A percentile compares a stretch with the other conserved stretches of the same genome.
These are phyloP conservation scores for Oncorhynchus mykiss DNA, from an alignment of 2,113 vertebrate genomes.

Conservation along the genomic window DNA sequence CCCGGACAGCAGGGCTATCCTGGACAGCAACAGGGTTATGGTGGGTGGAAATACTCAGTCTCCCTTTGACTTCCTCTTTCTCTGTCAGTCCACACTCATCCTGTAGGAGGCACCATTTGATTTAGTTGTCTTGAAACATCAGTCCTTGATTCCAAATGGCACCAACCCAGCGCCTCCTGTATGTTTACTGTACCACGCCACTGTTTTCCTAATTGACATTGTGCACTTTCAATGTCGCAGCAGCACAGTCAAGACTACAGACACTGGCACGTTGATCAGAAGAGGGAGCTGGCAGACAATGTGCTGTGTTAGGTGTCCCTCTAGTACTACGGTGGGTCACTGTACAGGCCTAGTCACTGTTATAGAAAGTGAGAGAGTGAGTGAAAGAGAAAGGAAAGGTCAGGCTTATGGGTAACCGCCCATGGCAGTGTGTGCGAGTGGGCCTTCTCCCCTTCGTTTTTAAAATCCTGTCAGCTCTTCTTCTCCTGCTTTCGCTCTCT, in stretches of 20 bases:
- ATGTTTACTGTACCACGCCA: background rate
- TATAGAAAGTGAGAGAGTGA: slow-evolving; percentile 2
- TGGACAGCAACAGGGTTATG: slow-evolving; percentile 86
- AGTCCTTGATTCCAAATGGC: background rate
- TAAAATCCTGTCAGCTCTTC: slow-evolving; percentile 24
- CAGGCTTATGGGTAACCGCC: slow-evolving; percentile 27
- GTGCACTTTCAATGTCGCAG: background rate
- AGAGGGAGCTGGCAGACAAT: slow-evolving; percentile 21
- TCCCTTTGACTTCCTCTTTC: background rate
- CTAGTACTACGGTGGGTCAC: slow-evolving; percentile 7
- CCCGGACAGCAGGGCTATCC: slow-evolving; percentile 87
- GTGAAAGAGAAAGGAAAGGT: background rate
- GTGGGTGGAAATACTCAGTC: slow-evolving; percentile 69
- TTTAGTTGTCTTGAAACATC: background rate
- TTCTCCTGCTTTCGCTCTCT: slow-evolving; percentile 1
- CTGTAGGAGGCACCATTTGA: slow-evolving; percentile 45
- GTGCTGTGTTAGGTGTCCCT: slow-evolving; percentile 39
- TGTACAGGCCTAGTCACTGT: no score
- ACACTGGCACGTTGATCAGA: slow-evolving; percentile 28
- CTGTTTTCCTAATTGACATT: background rate
- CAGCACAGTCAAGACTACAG: slow-evolving; percentile 2
- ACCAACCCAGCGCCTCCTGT: background rate
- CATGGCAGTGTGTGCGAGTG: slow-evolving; percentile 13
- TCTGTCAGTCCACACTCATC: background rate
- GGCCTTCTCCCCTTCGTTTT: slow-evolving; percentile 18